Evolutionary conservation across 2,797 vertebrate species (phyloP), one percentile per base, ranked within the genome.

Genomic region (Picus viridis): DNA sequence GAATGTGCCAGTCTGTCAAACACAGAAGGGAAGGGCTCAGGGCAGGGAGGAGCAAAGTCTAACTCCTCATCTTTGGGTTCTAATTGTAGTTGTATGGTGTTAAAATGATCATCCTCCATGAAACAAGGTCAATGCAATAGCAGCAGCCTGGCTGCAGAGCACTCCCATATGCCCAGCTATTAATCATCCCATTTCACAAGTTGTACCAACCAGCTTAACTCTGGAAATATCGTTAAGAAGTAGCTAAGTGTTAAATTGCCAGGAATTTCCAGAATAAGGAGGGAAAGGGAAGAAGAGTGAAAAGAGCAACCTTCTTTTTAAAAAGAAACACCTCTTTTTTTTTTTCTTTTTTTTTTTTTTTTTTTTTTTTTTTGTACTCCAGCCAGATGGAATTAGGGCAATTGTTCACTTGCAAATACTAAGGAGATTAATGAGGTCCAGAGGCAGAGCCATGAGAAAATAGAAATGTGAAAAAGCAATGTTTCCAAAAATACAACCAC

Each of bases 401-500:
- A 97, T 97, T 97, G 97, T 97, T 97, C 97, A 96, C 96, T 97
- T 97, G 96, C 87, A 56, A 97, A 98, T 97, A 88, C 96, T 94
- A 64, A 90, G 88, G 96, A 98, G 97, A 98, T 97, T 97, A 98
- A 98, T 97, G 97, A 98, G 97, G 93, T 97, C 97, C 83, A 81
- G 95, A 97, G 85, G 53, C 93, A 96, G 87, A 97, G 92, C 88
- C 95, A 96, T 92, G 96, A 97, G 97, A 97, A 97, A 98, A 97
- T 68, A 97, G 95, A 96, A 92, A 94, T 91, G 91, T 95, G 63
- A 93, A 97, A 96, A 95, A 95, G 87, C 30, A 47, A 94, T 63
- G 89, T 97, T 98, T 97, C 98, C 97, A 97, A 97, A 98, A 98
- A 97, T 97, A 97, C 72, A 97, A 82, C 91, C 86, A 94, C 93